These are phyloP conservation scores for Excalfactoria chinensis DNA, from an alignment of 2,113 vertebrate species.

Conservation along the genomic window DNA sequence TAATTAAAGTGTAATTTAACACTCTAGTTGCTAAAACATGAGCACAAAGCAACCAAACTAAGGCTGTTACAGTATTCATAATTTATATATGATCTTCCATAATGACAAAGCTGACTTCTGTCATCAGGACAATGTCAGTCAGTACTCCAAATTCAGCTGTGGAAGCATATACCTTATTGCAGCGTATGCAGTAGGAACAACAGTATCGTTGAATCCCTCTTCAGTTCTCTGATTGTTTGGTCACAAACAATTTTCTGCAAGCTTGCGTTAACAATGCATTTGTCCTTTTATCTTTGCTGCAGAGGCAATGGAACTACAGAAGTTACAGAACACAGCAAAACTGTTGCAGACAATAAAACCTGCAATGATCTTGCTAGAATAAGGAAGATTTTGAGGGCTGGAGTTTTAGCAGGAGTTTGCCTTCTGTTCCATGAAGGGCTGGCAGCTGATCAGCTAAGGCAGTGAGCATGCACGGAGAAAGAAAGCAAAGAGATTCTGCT, in stretches of 20 bases:
- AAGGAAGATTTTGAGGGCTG: not conserved
- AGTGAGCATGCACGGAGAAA: not conserved
- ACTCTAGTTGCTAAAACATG: not conserved
- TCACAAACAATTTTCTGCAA: conserved; percentile 7
- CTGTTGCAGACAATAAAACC: not conserved
- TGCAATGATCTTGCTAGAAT: not conserved
- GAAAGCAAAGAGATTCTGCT: not conserved
- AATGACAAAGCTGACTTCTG: not conserved
- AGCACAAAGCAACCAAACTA: not conserved
- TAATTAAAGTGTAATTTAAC: not conserved
- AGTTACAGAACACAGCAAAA: conserved; percentile 35
- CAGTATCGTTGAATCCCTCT: not conserved
- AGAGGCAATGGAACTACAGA: fast-evolving
- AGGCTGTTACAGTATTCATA: not conserved
- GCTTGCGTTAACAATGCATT: not conserved
- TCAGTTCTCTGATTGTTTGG: not conserved
- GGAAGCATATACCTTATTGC: not conserved
- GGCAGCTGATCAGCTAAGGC: not conserved
- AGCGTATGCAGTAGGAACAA: not conserved
- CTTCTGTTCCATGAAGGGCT: not conserved
- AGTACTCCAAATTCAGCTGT: not conserved
- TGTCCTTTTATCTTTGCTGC: not conserved
- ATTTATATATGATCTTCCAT: not conserved
- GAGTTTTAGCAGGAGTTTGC: not conserved
- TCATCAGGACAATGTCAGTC: fast-evolving